phyloP scores from a whole-genome alignment of 2,113 vertebrate species.

The Delphinapterus leucas region DNA sequence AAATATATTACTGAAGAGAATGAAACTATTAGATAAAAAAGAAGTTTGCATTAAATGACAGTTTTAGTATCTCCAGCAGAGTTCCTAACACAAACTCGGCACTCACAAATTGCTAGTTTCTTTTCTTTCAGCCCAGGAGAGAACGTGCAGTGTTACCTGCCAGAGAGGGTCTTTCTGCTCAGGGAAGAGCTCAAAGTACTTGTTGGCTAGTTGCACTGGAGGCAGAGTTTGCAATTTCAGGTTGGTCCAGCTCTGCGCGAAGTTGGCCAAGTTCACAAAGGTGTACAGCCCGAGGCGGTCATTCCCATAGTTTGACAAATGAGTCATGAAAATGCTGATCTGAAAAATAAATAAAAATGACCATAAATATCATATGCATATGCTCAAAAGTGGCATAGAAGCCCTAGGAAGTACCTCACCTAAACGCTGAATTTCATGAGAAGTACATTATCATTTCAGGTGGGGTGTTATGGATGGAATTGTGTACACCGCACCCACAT shows the following conservation, averaged over 20 bases:
- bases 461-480: too few relatives aligned
- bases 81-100: not conserved
- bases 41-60: not conserved
- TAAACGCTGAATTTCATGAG: not conserved
- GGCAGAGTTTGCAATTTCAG: constrained; percentile 92
- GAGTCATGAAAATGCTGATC: constrained; percentile 99
- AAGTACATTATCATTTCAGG: not conserved
- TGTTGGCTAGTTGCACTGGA: constrained; percentile 92
- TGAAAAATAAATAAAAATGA: constrained; percentile 75
- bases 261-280: constrained; percentile 93
- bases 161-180: constrained; percentile 96
- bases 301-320: constrained; percentile 98
- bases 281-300: constrained; percentile 97
- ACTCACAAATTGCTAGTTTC: not conserved
- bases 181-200: constrained; percentile 97
- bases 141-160: constrained; percentile 87
- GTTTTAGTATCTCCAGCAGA: not conserved
- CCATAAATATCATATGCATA: not conserved
- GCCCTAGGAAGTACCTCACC: not conserved
- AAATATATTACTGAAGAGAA: not conserved
- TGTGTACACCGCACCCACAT: rapidly evolving
- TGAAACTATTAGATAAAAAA: not conserved
- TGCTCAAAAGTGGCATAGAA: not conserved
- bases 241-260: constrained; percentile 94
- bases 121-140: not conserved